Percentiles rank a stretch among this genome's conserved stretches.
phyloP scores from a whole-genome alignment of 2,797 vertebrate genomes.

The Gila robusta region DNA sequence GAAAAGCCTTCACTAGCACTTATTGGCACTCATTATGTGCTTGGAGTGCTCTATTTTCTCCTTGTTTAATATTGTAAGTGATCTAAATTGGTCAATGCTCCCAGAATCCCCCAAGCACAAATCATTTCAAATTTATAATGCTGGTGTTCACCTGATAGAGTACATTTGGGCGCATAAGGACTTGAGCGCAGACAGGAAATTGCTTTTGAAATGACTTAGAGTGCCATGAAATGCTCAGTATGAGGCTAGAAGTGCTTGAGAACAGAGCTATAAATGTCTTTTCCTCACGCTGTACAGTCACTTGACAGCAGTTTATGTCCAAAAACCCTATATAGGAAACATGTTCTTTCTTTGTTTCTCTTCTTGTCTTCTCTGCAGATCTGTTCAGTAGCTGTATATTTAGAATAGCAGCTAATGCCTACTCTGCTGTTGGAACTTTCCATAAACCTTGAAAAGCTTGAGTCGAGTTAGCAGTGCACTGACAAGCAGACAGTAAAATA shows the following conservation, averaged over 20 bases:
- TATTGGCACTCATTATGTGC: not conserved
- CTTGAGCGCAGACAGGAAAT: constrained; percentile 35
- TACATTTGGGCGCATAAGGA: constrained; percentile 14
- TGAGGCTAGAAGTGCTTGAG: not conserved
- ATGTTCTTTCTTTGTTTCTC: not conserved
- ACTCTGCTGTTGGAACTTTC: constrained; percentile 41
- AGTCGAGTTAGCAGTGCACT: constrained; percentile 59
- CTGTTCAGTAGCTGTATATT: constrained; percentile 39
- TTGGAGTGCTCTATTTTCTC: not conserved
- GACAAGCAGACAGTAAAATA: constrained; percentile 63
- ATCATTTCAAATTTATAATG: not conserved
- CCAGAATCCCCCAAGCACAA: not conserved
- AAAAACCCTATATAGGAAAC: not conserved
- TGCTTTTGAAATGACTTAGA: constrained; percentile 32
- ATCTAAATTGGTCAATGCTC: constrained; percentile 23
- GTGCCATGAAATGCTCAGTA: constrained; percentile 2
- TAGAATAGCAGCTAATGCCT: constrained; percentile 19
- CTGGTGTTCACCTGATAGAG: not conserved
- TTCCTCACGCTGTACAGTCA: not conserved
- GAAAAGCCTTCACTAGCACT: not conserved
- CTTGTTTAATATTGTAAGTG: constrained; percentile 26
- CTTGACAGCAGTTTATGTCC: constrained; percentile 17
- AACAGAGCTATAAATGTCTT: constrained; percentile 29
- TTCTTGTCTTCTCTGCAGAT: not conserved
- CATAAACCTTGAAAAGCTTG: constrained; percentile 42